Evolutionary conservation across 2,888 invertebrate species (phyloP).

Genomic region (Aricia artaxerxes): DNA sequence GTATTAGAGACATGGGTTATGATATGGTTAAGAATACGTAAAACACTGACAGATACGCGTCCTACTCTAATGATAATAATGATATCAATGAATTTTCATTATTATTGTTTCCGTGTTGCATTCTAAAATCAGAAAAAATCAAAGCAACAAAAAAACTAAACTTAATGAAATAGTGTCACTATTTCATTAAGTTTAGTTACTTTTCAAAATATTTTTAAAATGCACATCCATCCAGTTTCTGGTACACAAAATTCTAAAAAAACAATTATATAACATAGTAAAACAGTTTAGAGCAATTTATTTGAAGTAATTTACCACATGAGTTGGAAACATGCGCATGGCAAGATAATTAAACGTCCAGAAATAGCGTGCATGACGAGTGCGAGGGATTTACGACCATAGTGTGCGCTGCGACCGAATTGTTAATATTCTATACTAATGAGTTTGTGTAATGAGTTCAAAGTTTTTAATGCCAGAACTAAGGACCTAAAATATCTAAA

Average conservation of each 20-base stretch:
- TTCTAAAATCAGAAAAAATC: too few species aligned
- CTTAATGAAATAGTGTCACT: neutral
- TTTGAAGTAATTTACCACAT: slow-evolving; percentile 31
- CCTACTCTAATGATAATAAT: too few species aligned
- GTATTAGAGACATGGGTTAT: neutral
- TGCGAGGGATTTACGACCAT: slow-evolving; percentile 56
- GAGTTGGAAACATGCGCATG: slow-evolving; percentile 51
- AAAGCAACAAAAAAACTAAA: neutral
- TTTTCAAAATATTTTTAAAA: neutral
- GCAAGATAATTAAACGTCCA: slow-evolving; percentile 69
- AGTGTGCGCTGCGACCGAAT: slow-evolving; percentile 13
- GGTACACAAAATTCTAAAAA: slow-evolving; percentile 26
- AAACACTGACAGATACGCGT: neutral
- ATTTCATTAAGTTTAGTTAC: too few species aligned
- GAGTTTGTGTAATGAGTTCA: neutral
- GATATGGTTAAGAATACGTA: neutral
- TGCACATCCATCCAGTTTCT: neutral
- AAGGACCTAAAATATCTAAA: too few species aligned
- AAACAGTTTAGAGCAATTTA: slow-evolving; percentile 22
- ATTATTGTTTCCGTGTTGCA: too few species aligned
- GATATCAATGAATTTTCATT: too few species aligned
- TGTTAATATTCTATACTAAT: neutral
- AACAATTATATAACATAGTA: slow-evolving; percentile 4
- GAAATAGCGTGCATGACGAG: slow-evolving; percentile 68
- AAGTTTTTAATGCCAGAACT: neutral